phyloP scores from a whole-genome alignment of 2,113 vertebrate species.

The Stigmatopora nigra region DNA sequence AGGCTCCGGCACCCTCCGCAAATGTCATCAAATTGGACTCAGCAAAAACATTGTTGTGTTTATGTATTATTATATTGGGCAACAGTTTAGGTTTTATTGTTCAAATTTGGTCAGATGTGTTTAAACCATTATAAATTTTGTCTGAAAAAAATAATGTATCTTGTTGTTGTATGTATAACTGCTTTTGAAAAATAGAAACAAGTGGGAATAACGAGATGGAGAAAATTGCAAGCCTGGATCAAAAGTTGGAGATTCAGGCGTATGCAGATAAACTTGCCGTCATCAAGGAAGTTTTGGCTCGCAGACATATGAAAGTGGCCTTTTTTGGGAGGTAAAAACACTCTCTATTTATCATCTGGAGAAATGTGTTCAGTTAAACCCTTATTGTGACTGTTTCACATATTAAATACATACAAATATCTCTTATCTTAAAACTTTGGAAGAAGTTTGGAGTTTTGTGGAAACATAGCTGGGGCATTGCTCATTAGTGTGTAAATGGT shows the following conservation, averaged over 20 bases:
- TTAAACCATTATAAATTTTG: no score
- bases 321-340: constrained; percentile 92
- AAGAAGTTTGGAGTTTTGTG: background rate
- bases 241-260: constrained; percentile 74
- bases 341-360: background rate
- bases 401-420: background rate
- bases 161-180: background rate
- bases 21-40: background rate
- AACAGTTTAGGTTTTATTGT: background rate
- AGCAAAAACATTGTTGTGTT: background rate
- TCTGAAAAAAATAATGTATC: no score
- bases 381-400: background rate
- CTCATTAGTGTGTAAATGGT: background rate
- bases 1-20: no score
- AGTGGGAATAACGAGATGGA: constrained; percentile 77
- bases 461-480: background rate
- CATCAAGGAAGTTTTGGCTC: constrained; percentile 88
- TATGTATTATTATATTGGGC: background rate
- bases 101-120: no score
- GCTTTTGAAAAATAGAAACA: constrained; percentile 67
- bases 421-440: background rate
- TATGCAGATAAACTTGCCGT: constrained; percentile 78
- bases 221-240: constrained; percentile 73
- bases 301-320: constrained; percentile 96
- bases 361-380: background rate